A percentile compares a stretch with the other conserved stretches of the same genome.
These are phyloP conservation scores for Bursaphelenchus okinawaensis DNA, from an alignment of 2,888 invertebrate species.

Conservation along the genomic window DNA sequence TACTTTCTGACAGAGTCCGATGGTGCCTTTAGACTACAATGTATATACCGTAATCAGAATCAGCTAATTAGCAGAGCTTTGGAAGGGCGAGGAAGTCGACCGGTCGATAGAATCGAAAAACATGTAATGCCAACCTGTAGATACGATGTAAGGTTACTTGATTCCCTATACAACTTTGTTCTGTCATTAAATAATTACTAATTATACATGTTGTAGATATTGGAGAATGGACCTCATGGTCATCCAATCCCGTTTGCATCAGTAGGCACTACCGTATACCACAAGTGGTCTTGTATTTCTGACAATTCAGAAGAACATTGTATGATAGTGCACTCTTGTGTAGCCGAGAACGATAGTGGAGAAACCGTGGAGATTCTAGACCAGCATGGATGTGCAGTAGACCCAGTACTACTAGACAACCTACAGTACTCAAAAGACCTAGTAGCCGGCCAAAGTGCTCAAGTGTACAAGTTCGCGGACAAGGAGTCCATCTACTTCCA, in stretches of 20 bases:
- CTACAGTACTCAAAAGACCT: conserved; percentile 47
- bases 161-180: not conserved
- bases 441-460: conserved; percentile 47
- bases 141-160: conserved; percentile 7
- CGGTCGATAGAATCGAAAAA: not conserved
- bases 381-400: conserved; percentile 53
- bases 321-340: conserved; percentile 29
- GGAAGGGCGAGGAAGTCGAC: not conserved
- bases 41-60: not conserved
- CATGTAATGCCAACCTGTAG: conserved; percentile 2
- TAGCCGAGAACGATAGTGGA: conserved; percentile 45
- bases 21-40: conserved; percentile 11
- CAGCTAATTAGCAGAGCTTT: not conserved
- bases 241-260: conserved; percentile 1
- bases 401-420: conserved; percentile 47
- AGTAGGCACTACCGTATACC: conserved; percentile 13
- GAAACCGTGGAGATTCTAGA: conserved; percentile 48
- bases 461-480: conserved; percentile 55
- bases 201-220: conserved; percentile 1
- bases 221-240: conserved; percentile 11
- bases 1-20: conserved; percentile 15
- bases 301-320: conserved; percentile 1
- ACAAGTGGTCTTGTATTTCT: conserved; percentile 12
- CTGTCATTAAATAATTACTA: not conserved
- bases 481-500: conserved; percentile 52